phyloP scores from a whole-genome alignment of 1,140 invertebrate genomes.

The Elysia chlorotica region DNA sequence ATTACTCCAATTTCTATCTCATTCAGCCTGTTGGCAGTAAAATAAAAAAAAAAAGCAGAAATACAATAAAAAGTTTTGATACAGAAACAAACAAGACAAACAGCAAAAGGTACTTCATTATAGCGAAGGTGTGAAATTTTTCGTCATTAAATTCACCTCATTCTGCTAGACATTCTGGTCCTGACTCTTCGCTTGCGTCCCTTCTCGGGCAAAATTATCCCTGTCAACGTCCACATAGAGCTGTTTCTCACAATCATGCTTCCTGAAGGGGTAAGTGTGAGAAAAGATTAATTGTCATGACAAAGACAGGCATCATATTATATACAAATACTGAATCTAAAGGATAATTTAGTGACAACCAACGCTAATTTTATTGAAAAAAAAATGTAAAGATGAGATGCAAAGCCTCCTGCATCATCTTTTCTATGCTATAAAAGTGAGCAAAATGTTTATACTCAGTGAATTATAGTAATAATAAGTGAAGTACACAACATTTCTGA shows the following conservation, averaged over 20 bases:
- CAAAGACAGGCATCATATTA: not conserved
- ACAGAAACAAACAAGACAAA: not conserved
- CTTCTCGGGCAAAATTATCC: conserved; percentile 50
- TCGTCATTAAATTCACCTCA: too few relatives aligned
- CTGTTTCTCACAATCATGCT: conserved; percentile 43
- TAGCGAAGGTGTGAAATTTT: not conserved
- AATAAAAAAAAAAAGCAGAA: too few relatives aligned
- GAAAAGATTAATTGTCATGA: too few relatives aligned
- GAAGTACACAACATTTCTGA: too few relatives aligned
- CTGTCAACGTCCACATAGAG: conserved; percentile 57
- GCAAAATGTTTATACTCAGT: too few relatives aligned
- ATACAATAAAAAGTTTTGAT: not conserved
- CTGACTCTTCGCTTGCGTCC: conserved; percentile 45
- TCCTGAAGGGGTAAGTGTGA: too few relatives aligned
- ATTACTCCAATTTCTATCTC: too few relatives aligned
- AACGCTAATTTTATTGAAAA: not conserved
- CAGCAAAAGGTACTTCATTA: not conserved
- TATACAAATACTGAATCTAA: not conserved
- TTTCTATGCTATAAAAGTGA: too few relatives aligned
- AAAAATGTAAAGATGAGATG: not conserved
- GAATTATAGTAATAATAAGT: too few relatives aligned
- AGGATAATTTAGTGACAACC: not conserved
- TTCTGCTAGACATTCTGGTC: conserved; percentile 50
- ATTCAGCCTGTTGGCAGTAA: too few relatives aligned
- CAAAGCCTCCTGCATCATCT: too few relatives aligned